Evolutionary conservation across 1,140 invertebrate genomes (phyloP), one percentile per base, ranked within the genome.

Genomic region (Zaprionus capensis): DNA sequence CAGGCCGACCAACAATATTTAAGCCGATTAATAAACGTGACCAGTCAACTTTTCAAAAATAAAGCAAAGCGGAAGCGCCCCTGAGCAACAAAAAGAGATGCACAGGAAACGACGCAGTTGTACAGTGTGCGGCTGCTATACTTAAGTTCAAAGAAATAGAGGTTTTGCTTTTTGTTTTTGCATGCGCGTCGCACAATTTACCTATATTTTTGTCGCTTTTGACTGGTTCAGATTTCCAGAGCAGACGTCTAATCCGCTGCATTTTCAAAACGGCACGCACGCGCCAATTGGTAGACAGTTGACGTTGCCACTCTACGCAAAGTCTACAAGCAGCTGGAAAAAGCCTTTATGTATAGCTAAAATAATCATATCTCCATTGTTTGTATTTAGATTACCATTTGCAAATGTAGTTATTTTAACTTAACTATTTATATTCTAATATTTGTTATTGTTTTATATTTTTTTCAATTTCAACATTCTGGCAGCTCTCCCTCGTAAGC

Each of bases 1-100:
- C 73, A 67, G 62, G 12, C 24, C 58, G 59, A 41, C 66, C 61
- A 44, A 34, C 22, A 62, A 75, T 57, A 46, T 74, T 69, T 90
- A 88, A 90, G 70, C 85, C 76, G 85, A 90, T 88, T 90, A 85
- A 77, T 76, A 81, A 87, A 88, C 84, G 84, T 84, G 84, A 87
- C 84, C 84, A 67, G 74, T 65, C 58, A 62, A 75, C 49, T 69
- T 74, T 63, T 67, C 22, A 82, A 79, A 72, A 56, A 65, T 67
- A 36, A 14, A 51, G 46, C 20, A 51, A 69, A 82, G 55, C 82
- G 80, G 78, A 81, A 81, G 71, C 72, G 57, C 17, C 46, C 41
- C 24, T 22, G 20, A 28, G 38, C 57, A 69, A 61, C 44, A 61
- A 36, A 58, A 67, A 22, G 56, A 59, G 63, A 38, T 28, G 44